Evolutionary conservation across 2,113 vertebrate genomes (phyloP).

Genomic region (Narcine bancroftii): DNA sequence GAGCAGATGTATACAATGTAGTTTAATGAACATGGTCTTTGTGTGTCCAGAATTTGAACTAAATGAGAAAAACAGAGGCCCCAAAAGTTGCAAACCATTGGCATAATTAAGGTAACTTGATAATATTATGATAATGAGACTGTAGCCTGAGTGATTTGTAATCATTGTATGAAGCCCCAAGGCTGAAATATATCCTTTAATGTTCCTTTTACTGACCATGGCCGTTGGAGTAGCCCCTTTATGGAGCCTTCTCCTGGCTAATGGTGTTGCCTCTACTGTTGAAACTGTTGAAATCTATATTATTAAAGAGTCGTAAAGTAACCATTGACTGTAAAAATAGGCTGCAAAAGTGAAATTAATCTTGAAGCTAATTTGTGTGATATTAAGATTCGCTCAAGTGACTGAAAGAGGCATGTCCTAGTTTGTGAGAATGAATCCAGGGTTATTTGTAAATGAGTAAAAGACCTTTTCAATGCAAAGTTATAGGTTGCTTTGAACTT

Average conservation of each 20-base stretch:
- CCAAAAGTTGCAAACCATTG: background rate
- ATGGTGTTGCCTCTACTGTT: background rate
- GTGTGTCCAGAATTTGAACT: background rate
- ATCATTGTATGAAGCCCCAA: background rate
- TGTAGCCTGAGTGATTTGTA: slow-evolving; percentile 28
- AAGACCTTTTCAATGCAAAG: background rate
- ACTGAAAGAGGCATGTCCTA: background rate
- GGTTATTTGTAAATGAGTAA: background rate
- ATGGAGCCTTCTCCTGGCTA: background rate
- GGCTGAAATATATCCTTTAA: background rate
- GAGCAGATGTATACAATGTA: slow-evolving; percentile 25
- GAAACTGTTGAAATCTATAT: background rate
- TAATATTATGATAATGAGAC: slow-evolving; percentile 30
- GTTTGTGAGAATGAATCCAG: background rate
- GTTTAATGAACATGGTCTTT: slow-evolving; percentile 24
- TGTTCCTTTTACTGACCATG: background rate
- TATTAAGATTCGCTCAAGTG: background rate
- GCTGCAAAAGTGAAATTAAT: background rate
- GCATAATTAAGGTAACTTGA: background rate
- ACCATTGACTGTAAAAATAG: background rate
- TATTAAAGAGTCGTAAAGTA: background rate
- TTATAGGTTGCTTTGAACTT: background rate
- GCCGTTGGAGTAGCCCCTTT: background rate
- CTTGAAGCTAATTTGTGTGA: background rate
- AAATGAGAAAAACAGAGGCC: slow-evolving; percentile 18